Evolutionary conservation across 2,888 invertebrate genomes (phyloP).

Genomic region (Heliconius ethilla): DNA sequence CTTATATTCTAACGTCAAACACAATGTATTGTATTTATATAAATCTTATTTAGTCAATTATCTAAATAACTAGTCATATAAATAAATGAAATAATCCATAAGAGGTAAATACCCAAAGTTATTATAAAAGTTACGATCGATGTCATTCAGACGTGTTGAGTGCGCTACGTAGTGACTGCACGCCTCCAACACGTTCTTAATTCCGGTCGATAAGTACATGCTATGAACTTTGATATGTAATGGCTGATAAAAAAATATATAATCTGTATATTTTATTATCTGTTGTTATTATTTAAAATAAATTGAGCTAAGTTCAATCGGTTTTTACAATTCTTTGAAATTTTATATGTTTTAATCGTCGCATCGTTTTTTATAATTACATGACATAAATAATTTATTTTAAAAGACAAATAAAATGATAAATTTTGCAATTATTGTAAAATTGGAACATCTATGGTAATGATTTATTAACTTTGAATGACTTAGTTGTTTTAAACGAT

Average conservation of each 20-base stretch:
- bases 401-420: too few relatives aligned
- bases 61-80: neutral
- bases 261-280: neutral
- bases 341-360: too few relatives aligned
- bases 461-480: neutral
- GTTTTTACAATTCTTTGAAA: neutral
- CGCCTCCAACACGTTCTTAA: slow-evolving; percentile 34
- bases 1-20: neutral
- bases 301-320: neutral
- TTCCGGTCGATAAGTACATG: slow-evolving; percentile 38
- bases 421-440: neutral
- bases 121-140: slow-evolving; percentile 14
- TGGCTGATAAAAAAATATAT: slow-evolving; percentile 5
- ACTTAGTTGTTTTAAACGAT: neutral
- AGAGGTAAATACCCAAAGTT: slow-evolving; percentile 27
- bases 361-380: neutral
- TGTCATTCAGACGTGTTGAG: slow-evolving; percentile 11
- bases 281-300: neutral
- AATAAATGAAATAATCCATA: neutral
- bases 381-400: neutral
- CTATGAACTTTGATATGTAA: slow-evolving; percentile 37
- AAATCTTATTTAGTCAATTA: neutral
- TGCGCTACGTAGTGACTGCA: slow-evolving; percentile 12
- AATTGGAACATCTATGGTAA: neutral
- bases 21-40: neutral